Evolutionary conservation across 2,113 vertebrate genomes (phyloP).

Genomic region (Ranitomeya imitator): DNA sequence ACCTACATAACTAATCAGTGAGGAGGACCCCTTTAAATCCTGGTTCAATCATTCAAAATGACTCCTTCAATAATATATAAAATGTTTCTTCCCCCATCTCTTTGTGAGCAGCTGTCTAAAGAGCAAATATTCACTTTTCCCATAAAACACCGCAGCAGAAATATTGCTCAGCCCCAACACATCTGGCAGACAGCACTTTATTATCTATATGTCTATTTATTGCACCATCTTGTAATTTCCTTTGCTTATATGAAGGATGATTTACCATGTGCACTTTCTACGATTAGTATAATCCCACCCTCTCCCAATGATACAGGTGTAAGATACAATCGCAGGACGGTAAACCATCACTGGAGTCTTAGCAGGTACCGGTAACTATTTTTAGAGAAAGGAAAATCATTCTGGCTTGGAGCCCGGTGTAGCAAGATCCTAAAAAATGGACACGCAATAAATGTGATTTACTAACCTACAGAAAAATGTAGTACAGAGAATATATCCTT

Average conservation of each 20-base stretch:
- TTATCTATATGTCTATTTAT: conserved; percentile 27
- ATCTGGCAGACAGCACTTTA: neutral
- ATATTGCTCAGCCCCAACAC: neutral
- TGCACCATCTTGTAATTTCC: conserved; percentile 38
- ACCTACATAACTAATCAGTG: too few species aligned
- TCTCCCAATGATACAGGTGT: neutral
- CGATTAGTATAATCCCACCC: neutral
- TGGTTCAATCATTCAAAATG: too few species aligned
- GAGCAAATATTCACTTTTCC: neutral
- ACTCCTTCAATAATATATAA: too few species aligned
- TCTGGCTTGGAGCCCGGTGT: neutral
- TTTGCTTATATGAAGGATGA: neutral
- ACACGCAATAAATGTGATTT: neutral
- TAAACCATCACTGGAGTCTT: neutral
- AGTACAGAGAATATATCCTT: neutral
- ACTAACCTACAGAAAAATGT: conserved; percentile 1
- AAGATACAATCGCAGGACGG: neutral
- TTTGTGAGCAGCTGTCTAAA: neutral
- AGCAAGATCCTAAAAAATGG: neutral
- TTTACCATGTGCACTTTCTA: neutral
- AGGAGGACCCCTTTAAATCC: too few species aligned
- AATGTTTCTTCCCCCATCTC: too few species aligned
- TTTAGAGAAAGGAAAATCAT: conserved; percentile 4
- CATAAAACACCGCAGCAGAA: neutral
- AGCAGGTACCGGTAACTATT: neutral